Conservation (phyloP, 1,140 invertebrate species). For the Nixonia krombeini region DNA sequence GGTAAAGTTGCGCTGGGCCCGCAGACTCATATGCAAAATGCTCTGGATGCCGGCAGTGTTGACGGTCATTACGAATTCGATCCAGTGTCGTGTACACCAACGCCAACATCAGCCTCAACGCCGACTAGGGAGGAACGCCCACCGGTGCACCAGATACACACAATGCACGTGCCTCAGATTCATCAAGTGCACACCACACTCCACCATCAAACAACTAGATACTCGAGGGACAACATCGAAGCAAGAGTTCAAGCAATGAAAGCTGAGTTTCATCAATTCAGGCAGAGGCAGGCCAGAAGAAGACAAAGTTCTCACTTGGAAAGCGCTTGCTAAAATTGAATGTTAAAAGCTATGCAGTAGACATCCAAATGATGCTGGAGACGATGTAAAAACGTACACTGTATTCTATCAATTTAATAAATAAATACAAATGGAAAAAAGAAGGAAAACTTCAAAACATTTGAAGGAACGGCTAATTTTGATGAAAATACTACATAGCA, state of each 20-base stretch:
- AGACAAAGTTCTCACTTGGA: constrained; percentile 79
- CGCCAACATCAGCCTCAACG: constrained; percentile 78
- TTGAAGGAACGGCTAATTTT: too few species aligned
- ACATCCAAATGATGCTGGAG: too few species aligned
- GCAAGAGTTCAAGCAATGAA: constrained; percentile 94
- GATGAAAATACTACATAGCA: too few species aligned
- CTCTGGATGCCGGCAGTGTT: constrained; percentile 86
- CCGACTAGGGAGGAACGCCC: constrained; percentile 74
- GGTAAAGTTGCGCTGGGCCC: constrained; percentile 36
- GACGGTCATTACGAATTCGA: constrained; percentile 97
- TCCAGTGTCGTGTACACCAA: constrained; percentile 80
- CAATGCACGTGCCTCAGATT: constrained; percentile 58
- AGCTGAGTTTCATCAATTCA: constrained; percentile 94
- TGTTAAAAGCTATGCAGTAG: background rate
- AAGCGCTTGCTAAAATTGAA: constrained; percentile 79
- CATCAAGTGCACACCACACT: constrained; percentile 64
- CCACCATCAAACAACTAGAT: constrained; percentile 66
- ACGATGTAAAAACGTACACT: too few species aligned
- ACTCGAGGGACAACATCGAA: constrained; percentile 82
- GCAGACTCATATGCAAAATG: constrained; percentile 56
- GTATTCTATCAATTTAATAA: too few species aligned
- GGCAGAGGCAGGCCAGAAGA: constrained; percentile 86
- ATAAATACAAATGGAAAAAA: too few species aligned
- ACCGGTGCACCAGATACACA: constrained; percentile 62
- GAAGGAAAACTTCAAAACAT: too few species aligned